Base-by-base conservation (phyloP, 2,797 vertebrate genomes). In the Onychomys arenicola region DNA sequence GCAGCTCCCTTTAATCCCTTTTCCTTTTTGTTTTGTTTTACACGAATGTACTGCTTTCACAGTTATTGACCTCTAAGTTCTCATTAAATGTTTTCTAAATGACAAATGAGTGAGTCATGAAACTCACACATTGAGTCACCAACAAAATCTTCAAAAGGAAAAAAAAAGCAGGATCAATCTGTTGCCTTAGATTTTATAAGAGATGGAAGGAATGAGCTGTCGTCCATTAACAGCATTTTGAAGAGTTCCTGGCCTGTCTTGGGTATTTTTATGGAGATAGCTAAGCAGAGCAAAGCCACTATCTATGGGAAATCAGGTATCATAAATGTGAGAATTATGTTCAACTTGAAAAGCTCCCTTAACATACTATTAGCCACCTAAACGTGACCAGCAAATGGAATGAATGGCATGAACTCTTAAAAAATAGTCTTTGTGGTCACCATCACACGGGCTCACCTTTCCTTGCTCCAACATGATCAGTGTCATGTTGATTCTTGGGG, bases 261-360 rank as follows among this genome's bases (percentile, higher is more conserved):
- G 9, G 37, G 27, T 61, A 23, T 43, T 34, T 89, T 75, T 57
- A 57, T 40, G 88, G n/a, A 19, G 49, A 71, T 14, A 46, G 73
- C 13, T 19, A 69, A 16, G 19, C 27, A 55, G 46, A 61, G 23
- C 78, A 12, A 80, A 87, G 12, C 27, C 81, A 32, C 32, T 86
- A 43, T 77, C 77, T 76, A 27, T 25, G 77, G 27, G 59, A 97
- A 92, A 94, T 73, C 61, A 55, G 61, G 34, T 76, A 46, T 34
- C 32, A 46, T 19, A 96, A 96, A 95, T 55, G 88, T 37, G 67
- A 97, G 27, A 90, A 92, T 14, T 91, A 85, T 25, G 49, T 78
- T 87, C 73, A 65, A 75, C 46, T 82, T 87, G 76, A 89, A 96
- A 95, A 96, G 25, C 32, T 85, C 43, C 46, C 46, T 82, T 96